Percentiles rank a stretch among this genome's conserved stretches.
These are phyloP conservation scores for Pycnonotus jocosus DNA, from an alignment of 2,113 vertebrate genomes.

Conservation along the genomic window DNA sequence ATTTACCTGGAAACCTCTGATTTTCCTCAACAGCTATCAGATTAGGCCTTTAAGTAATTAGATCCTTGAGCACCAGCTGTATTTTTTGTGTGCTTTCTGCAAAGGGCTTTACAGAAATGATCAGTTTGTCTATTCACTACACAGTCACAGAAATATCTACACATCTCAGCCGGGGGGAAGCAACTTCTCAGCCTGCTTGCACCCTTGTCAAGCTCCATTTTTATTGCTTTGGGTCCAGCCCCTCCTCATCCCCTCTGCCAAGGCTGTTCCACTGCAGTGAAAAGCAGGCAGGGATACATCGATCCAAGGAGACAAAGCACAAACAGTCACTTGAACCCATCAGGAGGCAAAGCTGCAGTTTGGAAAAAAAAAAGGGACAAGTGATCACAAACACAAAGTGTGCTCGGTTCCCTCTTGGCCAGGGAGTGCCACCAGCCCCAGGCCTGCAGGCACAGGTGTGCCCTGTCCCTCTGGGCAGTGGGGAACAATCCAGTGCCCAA, in stretches of 20 bases:
- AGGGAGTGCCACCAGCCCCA: neutral
- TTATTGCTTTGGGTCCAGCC: neutral
- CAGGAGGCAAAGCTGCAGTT: neutral
- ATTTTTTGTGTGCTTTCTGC: neutral
- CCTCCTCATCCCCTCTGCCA: neutral
- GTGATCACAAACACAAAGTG: accelerated
- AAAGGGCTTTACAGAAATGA: neutral
- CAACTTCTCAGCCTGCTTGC: neutral
- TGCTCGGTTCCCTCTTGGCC: neutral
- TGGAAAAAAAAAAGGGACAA: neutral
- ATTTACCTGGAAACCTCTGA: neutral
- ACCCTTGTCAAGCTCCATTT: neutral
- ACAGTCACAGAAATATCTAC: neutral
- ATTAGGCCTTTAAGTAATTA: neutral
- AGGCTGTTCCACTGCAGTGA: neutral
- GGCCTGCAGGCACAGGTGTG: accelerated
- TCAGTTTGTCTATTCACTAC: neutral
- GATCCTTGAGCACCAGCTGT: neutral
- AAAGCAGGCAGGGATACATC: neutral
- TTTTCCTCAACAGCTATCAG: neutral
- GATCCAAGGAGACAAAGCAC: neutral
- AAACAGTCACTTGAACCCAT: neutral
- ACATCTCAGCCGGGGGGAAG: neutral
- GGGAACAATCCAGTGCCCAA: accelerated
- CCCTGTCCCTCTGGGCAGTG: accelerated